Evolutionary conservation across 2,797 vertebrate genomes (phyloP), one percentile per base, ranked within the genome.

Genomic region (Sebastes taczanowskii): DNA sequence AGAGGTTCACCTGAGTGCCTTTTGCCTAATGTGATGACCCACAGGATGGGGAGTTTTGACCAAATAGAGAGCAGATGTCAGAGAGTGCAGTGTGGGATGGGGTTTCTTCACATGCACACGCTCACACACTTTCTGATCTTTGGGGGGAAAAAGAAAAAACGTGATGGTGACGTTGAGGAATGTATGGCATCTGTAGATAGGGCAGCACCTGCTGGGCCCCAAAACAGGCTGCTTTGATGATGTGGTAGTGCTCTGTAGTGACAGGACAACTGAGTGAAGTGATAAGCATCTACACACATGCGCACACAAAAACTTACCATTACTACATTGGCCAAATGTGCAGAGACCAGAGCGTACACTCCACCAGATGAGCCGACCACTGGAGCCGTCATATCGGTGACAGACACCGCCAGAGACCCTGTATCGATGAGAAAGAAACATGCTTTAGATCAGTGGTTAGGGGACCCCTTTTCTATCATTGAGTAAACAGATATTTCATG

Each of bases 301-400:
- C 13, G 71, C 42, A 82, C 52, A 75, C 7, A 59, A 27, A 69
- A n/a, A 81, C 92, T 96, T 95, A 99, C 98, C 98, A 99, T 99
- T 68, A 99, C 98, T 27, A 99, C 97, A 77, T 99, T 99, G 89
- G 98, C 98, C 86, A 99, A 94, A 91, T 99, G 98, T 75, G 98
- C 98, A 2, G 98, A 99, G 85, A 99, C 96, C n/a, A 99, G 96
- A 1, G 98, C 98, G 4, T 99, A 99, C n/a, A 99, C 98, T 1
- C 98, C 98, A 80, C 97, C 98, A 6, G 98, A 99, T 29, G 98
- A 99, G 22, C 98, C 98, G 30, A 99, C 97, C 62, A 98, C 97
- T 0, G 98, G 98, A 0, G 98, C 98, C 0, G 97, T 98, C 98
- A 99, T 99, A 85, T 99, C 98, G 10, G 97, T 97, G 92, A 99